Base-by-base conservation (phyloP, 2,888 invertebrate genomes). In the Chrysopilus asiliformis region DNA sequence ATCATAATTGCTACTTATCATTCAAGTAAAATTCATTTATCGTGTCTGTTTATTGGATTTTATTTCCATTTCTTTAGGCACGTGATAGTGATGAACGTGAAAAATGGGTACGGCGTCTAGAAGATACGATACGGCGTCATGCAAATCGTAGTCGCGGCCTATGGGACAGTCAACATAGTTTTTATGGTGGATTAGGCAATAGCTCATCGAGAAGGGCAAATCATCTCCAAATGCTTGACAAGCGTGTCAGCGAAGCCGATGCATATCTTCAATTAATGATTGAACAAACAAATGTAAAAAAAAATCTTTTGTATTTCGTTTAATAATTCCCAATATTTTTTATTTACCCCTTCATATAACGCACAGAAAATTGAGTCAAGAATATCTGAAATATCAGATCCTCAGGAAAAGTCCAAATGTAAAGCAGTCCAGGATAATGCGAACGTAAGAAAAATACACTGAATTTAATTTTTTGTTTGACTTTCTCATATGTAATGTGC, bases 261-360 rank as follows among this genome's bases (percentile, higher is more conserved):
- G 87, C 87, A 14, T 95, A 94, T 64, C 72, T 97, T 40, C 93
- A 94, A 67, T 71, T 95, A 45, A 78, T 97, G 68, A 95, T 97
- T 46, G 89, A 91, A 51, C 87, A 94, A 63, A 82, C 86, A 35
- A 76, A 79, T 62, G 81, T 82, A 55, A 68, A 68, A 22, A 10
- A 22, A 22, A 8, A n/a, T n/a, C n/a, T 51, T 18, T 9, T 33
- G 14, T 19, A 15, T 34, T 33, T 24, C 12, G 15, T 26, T 20
- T 34, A 31, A 34, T 9, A 14, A 14, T 34, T n/a, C 10, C 10
- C 6, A 22, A 38, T 39, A 10, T 18, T n/a, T 24, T 16, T 18
- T 12, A 30, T 39, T 32, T 34, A 16, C 18, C 17, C 12, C 10
- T 52, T 43, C 70, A 68, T n/a, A n/a, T n/a, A n/a, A n/a, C n/a